Evolutionary conservation across 1,140 invertebrate genomes (phyloP).

Genomic region (Drosophila lacteicornis): DNA sequence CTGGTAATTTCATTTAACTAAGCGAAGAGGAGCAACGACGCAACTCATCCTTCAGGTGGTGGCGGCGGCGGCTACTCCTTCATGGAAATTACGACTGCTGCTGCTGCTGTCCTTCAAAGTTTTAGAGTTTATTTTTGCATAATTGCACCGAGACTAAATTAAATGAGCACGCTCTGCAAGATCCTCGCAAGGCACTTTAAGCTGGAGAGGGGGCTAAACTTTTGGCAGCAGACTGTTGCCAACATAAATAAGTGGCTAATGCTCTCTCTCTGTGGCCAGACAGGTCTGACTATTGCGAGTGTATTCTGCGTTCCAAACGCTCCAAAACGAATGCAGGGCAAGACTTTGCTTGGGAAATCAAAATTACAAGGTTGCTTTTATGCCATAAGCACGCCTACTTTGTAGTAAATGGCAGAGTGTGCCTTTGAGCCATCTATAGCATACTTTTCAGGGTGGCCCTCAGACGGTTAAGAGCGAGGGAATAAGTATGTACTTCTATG

Average conservation of each 20-base stretch:
- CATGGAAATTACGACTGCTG: conserved; percentile 24
- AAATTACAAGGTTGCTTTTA: conserved; percentile 36
- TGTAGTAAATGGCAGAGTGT: conserved; percentile 10
- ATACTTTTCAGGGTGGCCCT: conserved; percentile 17
- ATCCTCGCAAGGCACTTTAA: conserved; percentile 54
- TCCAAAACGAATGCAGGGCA: conserved; percentile 16
- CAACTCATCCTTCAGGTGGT: conserved; percentile 28
- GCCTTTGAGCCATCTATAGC: conserved; percentile 14
- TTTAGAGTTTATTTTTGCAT: conserved; percentile 75
- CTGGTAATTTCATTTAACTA: conserved; percentile 66
- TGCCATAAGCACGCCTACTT: conserved; percentile 22
- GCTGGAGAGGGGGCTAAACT: conserved; percentile 32
- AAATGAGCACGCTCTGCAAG: conserved; percentile 60
- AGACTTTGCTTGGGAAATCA: conserved; percentile 2
- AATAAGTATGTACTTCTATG: neutral
- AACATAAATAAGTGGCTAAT: conserved; percentile 53
- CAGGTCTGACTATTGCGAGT: conserved; percentile 8
- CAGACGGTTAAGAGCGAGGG: neutral
- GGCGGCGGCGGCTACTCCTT: neutral
- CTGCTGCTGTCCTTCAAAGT: conserved; percentile 45
- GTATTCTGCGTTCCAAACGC: conserved; percentile 13
- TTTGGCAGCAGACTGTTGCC: conserved; percentile 51
- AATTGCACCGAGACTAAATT: conserved; percentile 76
- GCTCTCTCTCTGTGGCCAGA: conserved; percentile 38
- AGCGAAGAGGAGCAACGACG: conserved; percentile 47